A percentile compares a stretch with the other conserved stretches of the same genome.
phyloP scores from a whole-genome alignment of 2,113 vertebrate species.

The Polypterus bichir region DNA sequence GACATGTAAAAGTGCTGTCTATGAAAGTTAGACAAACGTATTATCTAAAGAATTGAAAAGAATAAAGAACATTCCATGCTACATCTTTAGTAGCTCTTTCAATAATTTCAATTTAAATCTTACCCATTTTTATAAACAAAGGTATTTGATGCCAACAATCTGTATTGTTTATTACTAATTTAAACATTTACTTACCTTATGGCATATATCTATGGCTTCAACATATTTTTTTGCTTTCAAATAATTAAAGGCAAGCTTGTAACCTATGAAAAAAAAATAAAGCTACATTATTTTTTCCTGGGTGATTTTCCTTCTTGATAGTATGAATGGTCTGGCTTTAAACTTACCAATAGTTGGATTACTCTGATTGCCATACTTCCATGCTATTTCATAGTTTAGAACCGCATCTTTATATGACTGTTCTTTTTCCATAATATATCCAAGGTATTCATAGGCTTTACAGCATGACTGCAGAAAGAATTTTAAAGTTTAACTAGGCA shows the following conservation, averaged over 20 bases:
- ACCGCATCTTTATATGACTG: conserved; percentile 85
- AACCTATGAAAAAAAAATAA: conserved; percentile 54
- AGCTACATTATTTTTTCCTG: too few relatives aligned
- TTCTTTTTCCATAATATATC: conserved; percentile 97
- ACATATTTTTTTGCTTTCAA: conserved; percentile 87
- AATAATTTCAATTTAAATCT: too few relatives aligned
- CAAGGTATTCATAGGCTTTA: conserved; percentile 94
- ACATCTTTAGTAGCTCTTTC: too few relatives aligned
- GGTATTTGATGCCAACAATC: too few relatives aligned
- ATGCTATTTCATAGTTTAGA: conserved; percentile 87
- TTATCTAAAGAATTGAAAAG: too few relatives aligned
- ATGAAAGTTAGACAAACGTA: too few relatives aligned
- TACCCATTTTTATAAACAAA: too few relatives aligned
- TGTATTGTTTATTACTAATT: conserved; percentile 1
- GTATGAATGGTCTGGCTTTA: background rate
- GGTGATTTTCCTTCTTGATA: background rate
- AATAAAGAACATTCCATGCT: too few relatives aligned
- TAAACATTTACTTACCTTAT: conserved; percentile 64
- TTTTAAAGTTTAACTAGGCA: too few relatives aligned
- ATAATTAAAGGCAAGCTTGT: conserved; percentile 95
- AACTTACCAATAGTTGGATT: conserved; percentile 75
- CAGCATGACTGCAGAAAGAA: conserved; percentile 73
- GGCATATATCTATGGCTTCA: conserved; percentile 85
- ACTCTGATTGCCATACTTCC: conserved; percentile 79
- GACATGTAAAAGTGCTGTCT: too few relatives aligned